Evolutionary conservation across 2,888 invertebrate species (phyloP).

Genomic region (Volucella inanis): DNA sequence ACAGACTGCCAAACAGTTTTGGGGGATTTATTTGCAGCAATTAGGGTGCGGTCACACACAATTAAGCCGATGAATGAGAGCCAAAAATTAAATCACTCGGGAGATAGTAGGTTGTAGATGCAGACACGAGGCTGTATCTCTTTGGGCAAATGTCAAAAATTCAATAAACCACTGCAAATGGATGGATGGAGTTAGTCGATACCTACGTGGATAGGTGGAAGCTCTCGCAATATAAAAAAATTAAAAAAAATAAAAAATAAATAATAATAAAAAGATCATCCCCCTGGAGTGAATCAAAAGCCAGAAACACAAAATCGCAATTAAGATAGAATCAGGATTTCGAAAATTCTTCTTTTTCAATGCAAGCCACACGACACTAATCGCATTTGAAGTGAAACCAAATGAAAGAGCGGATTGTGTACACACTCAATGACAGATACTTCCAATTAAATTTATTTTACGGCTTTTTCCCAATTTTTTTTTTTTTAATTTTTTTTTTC

Average conservation of each 20-base stretch:
- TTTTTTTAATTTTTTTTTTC: background rate
- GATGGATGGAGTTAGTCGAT: background rate
- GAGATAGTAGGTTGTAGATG: too few relatives aligned
- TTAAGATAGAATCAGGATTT: constrained; percentile 15
- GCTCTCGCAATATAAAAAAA: background rate
- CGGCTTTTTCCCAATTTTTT: background rate
- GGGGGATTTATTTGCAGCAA: constrained; percentile 40
- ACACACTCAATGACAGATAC: constrained; percentile 41
- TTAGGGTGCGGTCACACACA: constrained; percentile 25
- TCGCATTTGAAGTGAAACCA: constrained; percentile 44
- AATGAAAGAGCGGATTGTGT: constrained; percentile 25
- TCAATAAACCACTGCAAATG: background rate
- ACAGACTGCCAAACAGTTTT: constrained; percentile 44
- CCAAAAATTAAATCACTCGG: background rate
- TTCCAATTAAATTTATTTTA: constrained; percentile 44
- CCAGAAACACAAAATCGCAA: constrained; percentile 12
- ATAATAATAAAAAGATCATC: too few relatives aligned
- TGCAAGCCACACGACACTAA: constrained; percentile 14
- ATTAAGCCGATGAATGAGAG: constrained; percentile 25
- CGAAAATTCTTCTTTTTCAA: background rate
- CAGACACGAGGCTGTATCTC: background rate
- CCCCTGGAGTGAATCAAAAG: background rate
- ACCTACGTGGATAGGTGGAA: too few relatives aligned
- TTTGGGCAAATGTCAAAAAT: constrained; percentile 15
- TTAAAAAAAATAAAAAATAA: background rate